Conservation (phyloP, 2,113 vertebrate species). For the Chamaetylas fuelleborni region DNA sequence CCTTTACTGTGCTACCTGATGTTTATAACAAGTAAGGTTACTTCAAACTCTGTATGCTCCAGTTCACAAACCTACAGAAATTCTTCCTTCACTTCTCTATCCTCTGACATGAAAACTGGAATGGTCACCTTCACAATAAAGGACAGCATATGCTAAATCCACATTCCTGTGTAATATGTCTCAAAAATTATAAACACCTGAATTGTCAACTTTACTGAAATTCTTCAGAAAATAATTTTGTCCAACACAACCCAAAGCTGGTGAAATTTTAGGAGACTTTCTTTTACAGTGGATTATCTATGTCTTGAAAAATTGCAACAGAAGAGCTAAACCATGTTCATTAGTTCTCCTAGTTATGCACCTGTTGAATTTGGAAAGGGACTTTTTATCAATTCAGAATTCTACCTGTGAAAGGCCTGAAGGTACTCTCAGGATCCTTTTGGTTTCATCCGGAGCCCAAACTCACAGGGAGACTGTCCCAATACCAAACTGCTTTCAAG, state of each 20-base stretch:
- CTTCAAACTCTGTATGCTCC: not conserved
- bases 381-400: not conserved
- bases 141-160: not conserved
- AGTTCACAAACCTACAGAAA: not conserved
- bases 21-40: not conserved
- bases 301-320: not conserved
- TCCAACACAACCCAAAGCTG: not conserved
- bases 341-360: not conserved
- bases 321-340: not conserved
- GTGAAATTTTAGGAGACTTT: not conserved
- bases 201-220: not conserved
- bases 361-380: not conserved
- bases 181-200: not conserved
- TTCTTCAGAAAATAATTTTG: not conserved
- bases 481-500: not conserved
- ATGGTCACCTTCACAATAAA: not conserved
- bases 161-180: not conserved
- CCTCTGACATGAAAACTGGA: not conserved
- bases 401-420: not conserved
- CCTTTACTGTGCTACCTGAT: not conserved
- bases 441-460: not conserved
- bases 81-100: not conserved
- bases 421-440: not conserved
- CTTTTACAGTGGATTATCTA: not conserved
- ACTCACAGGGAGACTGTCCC: not conserved